phyloP scores from a whole-genome alignment of 2,113 vertebrate genomes.

The Urocitellus parryii region DNA sequence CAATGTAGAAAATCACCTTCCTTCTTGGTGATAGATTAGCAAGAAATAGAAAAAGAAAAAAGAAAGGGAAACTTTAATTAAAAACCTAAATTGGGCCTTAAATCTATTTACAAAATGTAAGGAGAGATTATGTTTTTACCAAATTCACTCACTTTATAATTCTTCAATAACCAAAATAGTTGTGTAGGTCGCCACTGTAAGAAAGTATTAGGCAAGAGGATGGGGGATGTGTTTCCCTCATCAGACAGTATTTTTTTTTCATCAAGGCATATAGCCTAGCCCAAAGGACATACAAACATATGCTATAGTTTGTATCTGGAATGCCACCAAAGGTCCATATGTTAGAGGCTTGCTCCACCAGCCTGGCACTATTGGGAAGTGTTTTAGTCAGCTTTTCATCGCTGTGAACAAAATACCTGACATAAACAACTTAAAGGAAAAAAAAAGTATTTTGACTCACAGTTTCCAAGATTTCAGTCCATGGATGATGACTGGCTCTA shows the following conservation, averaged over 20 bases:
- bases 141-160: background rate
- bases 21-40: background rate
- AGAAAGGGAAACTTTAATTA: background rate
- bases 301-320: background rate
- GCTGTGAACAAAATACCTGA: too few relatives aligned
- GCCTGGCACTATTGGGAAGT: background rate
- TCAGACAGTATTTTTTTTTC: background rate
- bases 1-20: background rate
- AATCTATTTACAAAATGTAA: background rate
- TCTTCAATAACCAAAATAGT: background rate
- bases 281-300: background rate
- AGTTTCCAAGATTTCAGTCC: too few relatives aligned
- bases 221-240: background rate
- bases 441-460: too few relatives aligned
- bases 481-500: too few relatives aligned
- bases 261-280: background rate
- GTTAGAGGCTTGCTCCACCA: background rate
- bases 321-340: background rate
- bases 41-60: constrained; percentile 10
- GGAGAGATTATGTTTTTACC: background rate
- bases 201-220: background rate
- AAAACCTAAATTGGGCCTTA: background rate
- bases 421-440: too few relatives aligned
- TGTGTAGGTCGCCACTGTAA: accelerated
- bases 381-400: too few relatives aligned